Evolutionary conservation across 2,888 invertebrate genomes (phyloP).

Genomic region (Leptopterna dolabrata): DNA sequence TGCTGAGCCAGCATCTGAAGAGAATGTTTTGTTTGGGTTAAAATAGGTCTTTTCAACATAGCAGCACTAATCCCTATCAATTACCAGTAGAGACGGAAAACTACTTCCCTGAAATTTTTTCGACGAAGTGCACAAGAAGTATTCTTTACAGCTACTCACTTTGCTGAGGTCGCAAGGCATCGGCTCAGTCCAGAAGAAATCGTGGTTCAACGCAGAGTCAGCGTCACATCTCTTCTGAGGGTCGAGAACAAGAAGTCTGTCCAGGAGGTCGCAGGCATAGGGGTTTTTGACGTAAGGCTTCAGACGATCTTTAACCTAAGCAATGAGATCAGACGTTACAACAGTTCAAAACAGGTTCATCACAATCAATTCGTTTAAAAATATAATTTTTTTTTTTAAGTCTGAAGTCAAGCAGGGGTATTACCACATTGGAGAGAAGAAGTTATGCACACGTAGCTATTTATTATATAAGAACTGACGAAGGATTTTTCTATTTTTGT

Average conservation of each 20-base stretch:
- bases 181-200: slow-evolving; percentile 98
- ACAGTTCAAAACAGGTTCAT: no score
- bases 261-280: slow-evolving; percentile 91
- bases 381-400: no score
- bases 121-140: no score
- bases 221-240: slow-evolving; percentile 89
- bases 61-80: no score
- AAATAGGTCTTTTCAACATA: neutral
- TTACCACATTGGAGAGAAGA: no score
- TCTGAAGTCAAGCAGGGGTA: no score
- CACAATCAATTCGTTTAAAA: no score
- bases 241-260: slow-evolving; percentile 90
- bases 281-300: slow-evolving; percentile 92
- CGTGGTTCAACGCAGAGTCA: slow-evolving; percentile 94
- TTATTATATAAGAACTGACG: no score
- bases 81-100: no score
- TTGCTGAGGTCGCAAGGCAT: slow-evolving; percentile 91
- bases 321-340: neutral
- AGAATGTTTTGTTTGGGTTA: slow-evolving; percentile 56
- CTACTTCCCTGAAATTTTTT: no score
- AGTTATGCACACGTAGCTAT: no score
- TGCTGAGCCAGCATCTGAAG: slow-evolving; percentile 85
- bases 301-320: slow-evolving; percentile 80
- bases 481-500: no score
- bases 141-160: neutral